Evolutionary conservation across 64 coral and sea anemone species (phyloP).

Genomic region (Actinia tenebrosa): DNA sequence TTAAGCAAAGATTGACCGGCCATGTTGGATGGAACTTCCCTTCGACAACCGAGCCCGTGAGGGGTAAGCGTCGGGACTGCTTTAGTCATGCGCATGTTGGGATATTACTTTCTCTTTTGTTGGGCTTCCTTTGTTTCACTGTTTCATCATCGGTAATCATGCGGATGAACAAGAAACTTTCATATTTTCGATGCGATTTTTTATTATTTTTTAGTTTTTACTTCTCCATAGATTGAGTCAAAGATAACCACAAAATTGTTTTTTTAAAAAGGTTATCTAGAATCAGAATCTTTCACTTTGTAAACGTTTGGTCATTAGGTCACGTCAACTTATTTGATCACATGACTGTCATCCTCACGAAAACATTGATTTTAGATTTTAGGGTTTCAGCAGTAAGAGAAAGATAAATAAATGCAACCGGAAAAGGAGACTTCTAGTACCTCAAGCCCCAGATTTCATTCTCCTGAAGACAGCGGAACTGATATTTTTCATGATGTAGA

Average conservation of each 20-base stretch:
- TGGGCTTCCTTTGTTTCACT: background rate
- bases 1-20: background rate
- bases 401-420: background rate
- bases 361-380: background rate
- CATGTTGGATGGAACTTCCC: constrained; percentile 29
- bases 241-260: background rate
- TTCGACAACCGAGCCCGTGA: background rate
- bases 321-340: background rate
- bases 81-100: background rate
- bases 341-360: background rate
- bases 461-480: background rate
- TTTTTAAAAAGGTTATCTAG: background rate
- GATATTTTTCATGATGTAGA: background rate
- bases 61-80: background rate
- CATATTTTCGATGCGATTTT: no score
- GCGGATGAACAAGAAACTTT: no score
- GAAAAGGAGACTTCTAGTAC: background rate
- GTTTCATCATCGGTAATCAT: no score
- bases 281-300: background rate
- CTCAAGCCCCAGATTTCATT: background rate
- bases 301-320: background rate
- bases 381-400: background rate
- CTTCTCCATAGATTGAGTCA: no score
- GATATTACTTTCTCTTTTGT: background rate
- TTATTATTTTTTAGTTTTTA: no score